Evolutionary conservation across 2,888 invertebrate species (phyloP).

Genomic region (Trissolcus brochymenae): DNA sequence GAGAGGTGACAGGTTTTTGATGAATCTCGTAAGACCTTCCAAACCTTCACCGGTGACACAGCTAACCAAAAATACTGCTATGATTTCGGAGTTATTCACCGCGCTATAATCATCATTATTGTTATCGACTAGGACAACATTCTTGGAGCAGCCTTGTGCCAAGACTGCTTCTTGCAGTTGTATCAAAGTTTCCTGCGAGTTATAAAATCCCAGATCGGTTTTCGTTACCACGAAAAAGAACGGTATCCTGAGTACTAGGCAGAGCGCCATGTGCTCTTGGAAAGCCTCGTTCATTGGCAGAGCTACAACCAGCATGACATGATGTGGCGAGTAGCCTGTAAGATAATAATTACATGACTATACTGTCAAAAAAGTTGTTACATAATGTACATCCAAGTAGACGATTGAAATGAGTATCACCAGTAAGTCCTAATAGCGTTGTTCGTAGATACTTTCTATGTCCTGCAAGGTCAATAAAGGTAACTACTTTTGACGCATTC

Average conservation of each 20-base stretch:
- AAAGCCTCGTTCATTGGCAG: slow-evolving; percentile 72
- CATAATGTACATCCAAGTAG: slow-evolving; percentile 2
- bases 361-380: not conserved
- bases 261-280: slow-evolving; percentile 92
- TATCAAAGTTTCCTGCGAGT: slow-evolving; percentile 67
- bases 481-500: slow-evolving; percentile 92
- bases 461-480: slow-evolving; percentile 96
- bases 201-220: slow-evolving; percentile 85
- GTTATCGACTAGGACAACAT: slow-evolving; percentile 65
- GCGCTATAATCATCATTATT: slow-evolving; percentile 62
- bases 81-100: slow-evolving; percentile 74
- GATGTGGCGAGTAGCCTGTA: slow-evolving; percentile 91
- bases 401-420: slow-evolving; percentile 61
- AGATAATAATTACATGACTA: not conserved
- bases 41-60: slow-evolving; percentile 92
- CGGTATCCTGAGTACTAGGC: slow-evolving; percentile 88
- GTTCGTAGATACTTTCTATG: slow-evolving; percentile 97
- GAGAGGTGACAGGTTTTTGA: slow-evolving; percentile 84
- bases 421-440: slow-evolving; percentile 94
- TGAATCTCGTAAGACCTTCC: slow-evolving; percentile 88
- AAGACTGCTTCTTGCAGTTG: slow-evolving; percentile 69
- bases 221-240: slow-evolving; percentile 97
- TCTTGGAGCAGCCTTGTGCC: slow-evolving; percentile 70
- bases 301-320: slow-evolving; percentile 86
- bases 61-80: slow-evolving; percentile 92